Evolutionary conservation across 2,888 invertebrate genomes (phyloP).

Genomic region (Euplagia quadripunctaria): DNA sequence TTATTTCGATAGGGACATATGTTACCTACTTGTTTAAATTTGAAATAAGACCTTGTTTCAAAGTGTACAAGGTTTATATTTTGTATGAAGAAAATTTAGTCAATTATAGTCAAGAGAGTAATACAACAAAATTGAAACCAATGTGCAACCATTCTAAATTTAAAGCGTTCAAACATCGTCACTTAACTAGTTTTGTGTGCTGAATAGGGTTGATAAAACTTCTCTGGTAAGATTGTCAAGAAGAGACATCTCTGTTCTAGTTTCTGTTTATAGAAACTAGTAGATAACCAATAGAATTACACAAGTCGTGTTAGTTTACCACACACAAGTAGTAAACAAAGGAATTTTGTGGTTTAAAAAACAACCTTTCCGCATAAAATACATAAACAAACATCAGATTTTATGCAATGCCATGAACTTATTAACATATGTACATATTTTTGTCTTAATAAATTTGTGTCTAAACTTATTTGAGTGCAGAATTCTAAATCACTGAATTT

Average conservation of each 20-base stretch:
- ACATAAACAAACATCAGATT: background rate
- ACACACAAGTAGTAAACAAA: background rate
- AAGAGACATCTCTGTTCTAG: background rate
- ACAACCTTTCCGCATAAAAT: background rate
- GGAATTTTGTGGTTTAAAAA: background rate
- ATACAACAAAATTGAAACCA: no score
- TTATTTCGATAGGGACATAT: no score
- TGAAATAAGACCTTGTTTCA: no score
- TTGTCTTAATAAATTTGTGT: background rate
- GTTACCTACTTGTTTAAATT: no score
- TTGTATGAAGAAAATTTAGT: no score
- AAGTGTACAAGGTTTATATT: no score
- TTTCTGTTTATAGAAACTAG: background rate
- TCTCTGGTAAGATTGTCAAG: background rate
- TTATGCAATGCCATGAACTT: background rate
- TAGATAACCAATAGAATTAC: no score
- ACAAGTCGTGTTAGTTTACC: no score
- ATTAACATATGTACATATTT: background rate
- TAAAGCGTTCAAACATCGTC: background rate
- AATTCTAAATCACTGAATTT: background rate
- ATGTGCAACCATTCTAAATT: background rate
- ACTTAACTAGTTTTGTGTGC: background rate
- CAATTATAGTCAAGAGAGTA: no score
- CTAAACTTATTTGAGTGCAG: conserved; percentile 1
- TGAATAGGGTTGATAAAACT: no score